Base-by-base conservation (phyloP, 1,140 invertebrate genomes). In the Micrasema minimum region DNA sequence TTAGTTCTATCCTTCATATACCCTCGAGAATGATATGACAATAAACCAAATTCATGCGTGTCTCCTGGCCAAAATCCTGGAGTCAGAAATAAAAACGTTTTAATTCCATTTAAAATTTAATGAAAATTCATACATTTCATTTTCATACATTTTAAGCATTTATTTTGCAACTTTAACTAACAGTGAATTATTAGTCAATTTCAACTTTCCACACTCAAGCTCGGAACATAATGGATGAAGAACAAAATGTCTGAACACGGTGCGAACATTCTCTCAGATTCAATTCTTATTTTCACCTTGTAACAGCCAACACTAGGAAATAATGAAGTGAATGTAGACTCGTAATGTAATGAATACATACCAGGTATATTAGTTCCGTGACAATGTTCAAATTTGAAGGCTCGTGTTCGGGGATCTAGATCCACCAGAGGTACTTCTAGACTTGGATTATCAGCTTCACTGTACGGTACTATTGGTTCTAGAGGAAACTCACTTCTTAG, bases 41-140 rank as follows among this genome's bases (percentile, higher is more conserved):
- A 61, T 12, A 91, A 74, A 16, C 92, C 92, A 85, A 92, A 95
- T 81, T 92, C 89, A 80, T 87, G 85, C 37, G 80, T 76, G 82
- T 93, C 92, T 2, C 90, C 92, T 41, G 92, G 90, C 92, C 92
- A 95, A 81, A 89, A 92, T 43, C 93, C 91, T 92, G 76, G 23
- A 83, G 22, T 7, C 1, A 61, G 26, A 51, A 20, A 1, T 9
- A 51, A 1, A 51, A 51, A 23, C 4, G 11, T 51, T 22, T 51
- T 10, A n/a, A 51, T 5, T 12, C n/a, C 3, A 2, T 50, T 12
- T 51, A 11, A 51, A 20, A 9, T 51, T 23, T 51, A n/a, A n/a
- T n/a, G n/a, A n/a, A n/a, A n/a, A n/a, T n/a, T n/a, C n/a, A n/a
- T n/a, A n/a, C n/a, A n/a, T n/a, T n/a, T n/a, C n/a, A n/a, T n/a